Conservation (phyloP, 2,888 invertebrate species). For the Fragum sueziense region DNA sequence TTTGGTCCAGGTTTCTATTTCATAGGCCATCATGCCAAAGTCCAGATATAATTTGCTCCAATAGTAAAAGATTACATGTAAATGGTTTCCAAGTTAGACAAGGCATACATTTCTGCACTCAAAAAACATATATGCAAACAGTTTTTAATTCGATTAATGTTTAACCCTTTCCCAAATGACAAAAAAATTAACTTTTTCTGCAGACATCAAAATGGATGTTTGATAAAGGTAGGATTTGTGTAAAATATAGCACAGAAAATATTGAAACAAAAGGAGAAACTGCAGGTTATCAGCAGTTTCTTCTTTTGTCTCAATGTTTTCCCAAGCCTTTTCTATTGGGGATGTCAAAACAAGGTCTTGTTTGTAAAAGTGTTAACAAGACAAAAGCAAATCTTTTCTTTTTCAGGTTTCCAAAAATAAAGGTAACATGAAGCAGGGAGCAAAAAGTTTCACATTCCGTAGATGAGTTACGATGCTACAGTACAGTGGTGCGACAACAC, state of each 20-base stretch:
- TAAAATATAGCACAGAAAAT: too few species aligned
- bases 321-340: too few species aligned
- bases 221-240: too few species aligned
- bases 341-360: too few species aligned
- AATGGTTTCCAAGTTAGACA: neutral
- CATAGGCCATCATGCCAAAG: too few species aligned
- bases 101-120: neutral
- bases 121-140: neutral
- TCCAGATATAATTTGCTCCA: neutral
- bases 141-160: neutral
- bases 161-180: neutral
- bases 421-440: neutral
- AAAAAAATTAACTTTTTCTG: neutral
- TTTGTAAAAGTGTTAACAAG: too few species aligned
- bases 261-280: too few species aligned
- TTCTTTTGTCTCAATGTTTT: too few species aligned
- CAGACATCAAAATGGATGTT: too few species aligned
- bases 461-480: neutral
- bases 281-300: too few species aligned
- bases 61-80: neutral
- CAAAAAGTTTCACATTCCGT: neutral
- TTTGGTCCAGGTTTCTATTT: too few species aligned
- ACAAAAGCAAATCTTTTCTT: neutral
- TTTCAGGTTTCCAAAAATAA: constrained; percentile 20
- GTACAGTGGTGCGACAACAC: neutral